Base-by-base conservation (phyloP, 2,888 invertebrate genomes). In the Drosophila antonietae region DNA sequence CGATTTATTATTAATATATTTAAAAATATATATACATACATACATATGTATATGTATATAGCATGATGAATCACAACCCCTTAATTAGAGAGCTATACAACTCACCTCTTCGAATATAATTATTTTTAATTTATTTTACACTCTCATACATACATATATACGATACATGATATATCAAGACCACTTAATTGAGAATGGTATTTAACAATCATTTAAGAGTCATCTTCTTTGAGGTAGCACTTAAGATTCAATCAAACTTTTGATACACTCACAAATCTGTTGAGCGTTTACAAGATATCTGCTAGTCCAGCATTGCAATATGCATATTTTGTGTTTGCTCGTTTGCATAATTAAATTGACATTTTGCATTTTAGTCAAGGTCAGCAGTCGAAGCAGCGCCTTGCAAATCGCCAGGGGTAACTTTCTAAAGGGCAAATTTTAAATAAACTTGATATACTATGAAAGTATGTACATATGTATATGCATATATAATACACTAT, bases 341-440 rank as follows among this genome's bases (percentile, higher is more conserved):
- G 10, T 47, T 51, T 65, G 49, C 49, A 52, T 71, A 68, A 68
- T 73, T 61, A 68, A 63, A 68, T 73, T 78, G 64, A 61, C 78
- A 61, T 73, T 78, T 73, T 46, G 60, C 39, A 41, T 46, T 61
- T 7, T 23, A 31, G n/a, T 61, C 47, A 62, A 78, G 73, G 78
- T 73, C 59, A 67, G 35, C 39, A 9, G 20, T 35, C 18, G 12
- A 35, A 65, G 15, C 43, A 41, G 23, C 15, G 47, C 47, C 39
- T 55, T 39, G 46, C 8, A 33, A 66, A 28, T 52, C n/a, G 15
- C 33, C 10, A 23, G 49, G 23, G 20, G 33, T 33, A 31, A 18
- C 39, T 23, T 58, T 55, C 15, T 7, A 28, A 56, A 39, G 46
- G 58, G 18, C 15, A 41, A 15, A n/a, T 15, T 39, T 14, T 15